Conservation (phyloP, 53 echinoderm and acorn worm species). For the Crossaster papposus region DNA sequence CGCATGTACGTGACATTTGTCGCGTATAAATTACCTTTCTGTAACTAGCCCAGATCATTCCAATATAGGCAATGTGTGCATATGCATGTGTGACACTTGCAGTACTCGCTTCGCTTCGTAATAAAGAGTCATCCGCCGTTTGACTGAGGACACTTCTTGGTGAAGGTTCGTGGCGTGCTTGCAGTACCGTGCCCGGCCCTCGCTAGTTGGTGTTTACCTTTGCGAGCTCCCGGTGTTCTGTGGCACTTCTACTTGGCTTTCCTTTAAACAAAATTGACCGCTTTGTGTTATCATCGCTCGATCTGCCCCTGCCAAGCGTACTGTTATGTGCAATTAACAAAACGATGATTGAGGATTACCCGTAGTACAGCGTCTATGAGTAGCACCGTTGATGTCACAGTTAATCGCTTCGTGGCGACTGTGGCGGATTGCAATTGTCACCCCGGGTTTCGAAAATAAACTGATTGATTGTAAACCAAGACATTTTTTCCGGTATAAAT, state of each 20-base stretch:
- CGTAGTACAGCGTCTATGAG: neutral
- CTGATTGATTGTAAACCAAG: slow-evolving; percentile 10
- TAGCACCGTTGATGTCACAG: neutral
- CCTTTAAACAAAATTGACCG: slow-evolving; percentile 29
- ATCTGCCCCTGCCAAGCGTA: too few relatives aligned
- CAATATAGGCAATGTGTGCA: neutral
- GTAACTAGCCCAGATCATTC: neutral
- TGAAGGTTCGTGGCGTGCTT: neutral
- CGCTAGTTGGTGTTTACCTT: neutral
- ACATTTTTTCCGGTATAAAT: slow-evolving; percentile 2
- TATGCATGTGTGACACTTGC: neutral
- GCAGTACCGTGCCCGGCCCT: neutral
- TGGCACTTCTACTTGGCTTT: neutral
- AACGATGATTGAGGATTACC: neutral
- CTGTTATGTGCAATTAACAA: slow-evolving; percentile 8
- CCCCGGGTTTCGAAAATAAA: slow-evolving; percentile 32
- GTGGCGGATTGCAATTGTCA: neutral
- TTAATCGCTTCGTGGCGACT: neutral
- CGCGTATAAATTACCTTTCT: neutral
- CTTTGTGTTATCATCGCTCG: slow-evolving; percentile 8
- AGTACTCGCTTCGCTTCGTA: neutral
- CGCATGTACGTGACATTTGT: neutral
- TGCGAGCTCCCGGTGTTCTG: neutral
- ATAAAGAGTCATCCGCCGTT: neutral
- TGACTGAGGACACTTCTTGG: slow-evolving; percentile 27